Conservation (phyloP, 2,113 vertebrate species). For the Sinocyclocheilus anshuiensis region DNA sequence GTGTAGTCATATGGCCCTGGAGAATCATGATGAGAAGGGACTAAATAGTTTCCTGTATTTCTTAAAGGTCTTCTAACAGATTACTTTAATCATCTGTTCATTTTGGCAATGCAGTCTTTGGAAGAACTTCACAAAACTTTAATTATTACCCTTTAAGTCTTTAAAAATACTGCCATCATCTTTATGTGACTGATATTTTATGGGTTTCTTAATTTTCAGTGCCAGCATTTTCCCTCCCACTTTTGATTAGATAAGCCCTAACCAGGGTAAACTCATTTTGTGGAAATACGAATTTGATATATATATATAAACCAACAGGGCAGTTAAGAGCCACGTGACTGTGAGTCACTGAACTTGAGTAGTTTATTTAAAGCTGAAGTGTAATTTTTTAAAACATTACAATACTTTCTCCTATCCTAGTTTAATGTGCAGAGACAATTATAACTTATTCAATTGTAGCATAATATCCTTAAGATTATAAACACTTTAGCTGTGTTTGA, state of each 20-base stretch:
- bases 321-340: not conserved
- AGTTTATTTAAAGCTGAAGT: not conserved
- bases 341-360: not conserved
- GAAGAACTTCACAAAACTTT: not conserved
- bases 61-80: not conserved
- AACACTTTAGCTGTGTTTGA: not conserved
- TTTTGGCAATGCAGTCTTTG: not conserved
- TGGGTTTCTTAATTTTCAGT: not conserved
- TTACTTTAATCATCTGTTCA: conserved; percentile 9
- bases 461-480: not conserved
- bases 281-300: not conserved
- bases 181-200: not conserved
- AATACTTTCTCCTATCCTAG: not conserved
- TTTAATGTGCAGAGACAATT: not conserved
- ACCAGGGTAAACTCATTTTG: not conserved
- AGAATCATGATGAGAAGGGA: not conserved
- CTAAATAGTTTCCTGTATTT: not conserved
- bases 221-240: not conserved
- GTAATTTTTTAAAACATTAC: not conserved
- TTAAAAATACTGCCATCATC: not conserved
- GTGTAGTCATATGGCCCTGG: not conserved
- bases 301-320: not conserved
- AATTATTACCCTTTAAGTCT: not conserved
- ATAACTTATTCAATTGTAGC: not conserved
- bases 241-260: not conserved